Evolutionary conservation across 2,113 vertebrate species (phyloP), one percentile per base, ranked within the genome.

Genomic region (Noturus placidus): DNA sequence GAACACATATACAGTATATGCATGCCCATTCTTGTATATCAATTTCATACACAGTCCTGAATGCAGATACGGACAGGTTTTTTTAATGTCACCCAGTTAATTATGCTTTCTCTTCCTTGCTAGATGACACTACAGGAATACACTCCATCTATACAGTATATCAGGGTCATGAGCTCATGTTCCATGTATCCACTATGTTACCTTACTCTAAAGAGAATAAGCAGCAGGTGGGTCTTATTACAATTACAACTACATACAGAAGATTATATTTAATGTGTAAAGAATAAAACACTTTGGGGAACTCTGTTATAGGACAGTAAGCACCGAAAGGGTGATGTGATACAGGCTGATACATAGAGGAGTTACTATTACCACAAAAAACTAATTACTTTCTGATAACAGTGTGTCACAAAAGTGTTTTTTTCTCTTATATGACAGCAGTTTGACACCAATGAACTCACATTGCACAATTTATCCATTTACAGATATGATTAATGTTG

Each of bases 81-180:
- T 81, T 17, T 20, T 1, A 30, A n/a, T 19, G 56, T 85, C 61
- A 38, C 59, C 25, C 54, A 63, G 57, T 38, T 72, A 74, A 84
- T 70, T 59, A 80, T 11, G 56, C 10, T 80, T 7, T 46, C 59
- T 82, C 77, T 33, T 81, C 88, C 30, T 67, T 93, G 94, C 86
- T 95, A 99, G 98, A 99, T 88, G 97, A 98, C 92, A 99, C 98
- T 93, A 99, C 98, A 91, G 98, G 98, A 93, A 96, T 96, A 6
- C 93, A 95, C 89, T 99, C 98, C 84, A 96, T 99, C 92, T 99
- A 99, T 93, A 99, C 98, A 0, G 95, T 99, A 89, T 99, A 99
- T 94, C 97, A 99, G 94, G 98, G 98, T 83, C 98, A 99, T 72
- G 98, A 99, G 95, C 97, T 99, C 92, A 99, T 99, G 98, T 99